phyloP scores from a whole-genome alignment of 2,888 invertebrate genomes.

The Asteroscopus sphinx region DNA sequence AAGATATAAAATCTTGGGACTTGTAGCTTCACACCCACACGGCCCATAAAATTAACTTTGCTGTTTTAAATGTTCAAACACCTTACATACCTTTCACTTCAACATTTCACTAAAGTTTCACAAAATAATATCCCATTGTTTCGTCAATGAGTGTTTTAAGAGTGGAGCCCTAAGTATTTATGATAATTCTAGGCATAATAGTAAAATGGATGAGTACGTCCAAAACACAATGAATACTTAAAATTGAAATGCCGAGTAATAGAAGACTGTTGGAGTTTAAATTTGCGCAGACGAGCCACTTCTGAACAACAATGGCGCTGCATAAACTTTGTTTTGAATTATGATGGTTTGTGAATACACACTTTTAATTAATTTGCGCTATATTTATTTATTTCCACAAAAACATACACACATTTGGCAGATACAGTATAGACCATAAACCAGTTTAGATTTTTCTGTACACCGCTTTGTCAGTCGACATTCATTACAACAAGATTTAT shows the following conservation, averaged over 20 bases:
- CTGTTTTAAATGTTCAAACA: conserved; percentile 33
- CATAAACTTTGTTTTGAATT: conserved; percentile 3
- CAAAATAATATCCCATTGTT: conserved; percentile 51
- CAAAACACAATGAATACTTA: conserved; percentile 61
- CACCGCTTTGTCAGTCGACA: too few species aligned
- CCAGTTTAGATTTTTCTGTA: too few species aligned
- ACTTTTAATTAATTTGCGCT: too few species aligned
- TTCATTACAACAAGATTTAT: too few species aligned
- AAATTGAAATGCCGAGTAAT: conserved; percentile 57
- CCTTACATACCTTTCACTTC: conserved; percentile 15
- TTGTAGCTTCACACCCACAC: conserved; percentile 21
- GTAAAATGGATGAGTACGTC: conserved; percentile 42
- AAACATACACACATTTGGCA: too few species aligned
- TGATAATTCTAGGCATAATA: conserved; percentile 44
- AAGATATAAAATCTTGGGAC: conserved; percentile 27
- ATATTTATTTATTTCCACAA: too few species aligned
- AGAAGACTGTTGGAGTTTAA: conserved; percentile 7
- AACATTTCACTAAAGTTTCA: conserved; percentile 22
- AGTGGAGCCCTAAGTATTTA: conserved; percentile 35
- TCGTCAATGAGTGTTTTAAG: conserved; percentile 35
- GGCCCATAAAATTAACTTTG: conserved; percentile 33
- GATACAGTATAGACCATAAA: too few species aligned
- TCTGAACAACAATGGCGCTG: neutral
- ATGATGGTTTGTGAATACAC: too few species aligned
- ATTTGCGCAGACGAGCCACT: conserved; percentile 8